Conservation (phyloP, 2,888 invertebrate genomes). For the Octonoba sinensis region DNA sequence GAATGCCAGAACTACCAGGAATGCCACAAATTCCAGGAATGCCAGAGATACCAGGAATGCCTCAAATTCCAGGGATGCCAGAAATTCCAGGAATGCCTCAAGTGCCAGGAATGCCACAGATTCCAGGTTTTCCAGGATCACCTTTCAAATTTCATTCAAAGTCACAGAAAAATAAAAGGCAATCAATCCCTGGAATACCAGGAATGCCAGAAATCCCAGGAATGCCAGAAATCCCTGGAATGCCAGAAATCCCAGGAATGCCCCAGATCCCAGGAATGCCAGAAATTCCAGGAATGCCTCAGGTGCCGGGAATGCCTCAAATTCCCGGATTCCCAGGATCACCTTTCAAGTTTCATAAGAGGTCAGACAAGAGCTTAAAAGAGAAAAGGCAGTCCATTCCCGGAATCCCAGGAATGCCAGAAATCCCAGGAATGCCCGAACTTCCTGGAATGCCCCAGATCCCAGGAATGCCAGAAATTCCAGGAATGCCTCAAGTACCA, state of each 20-base stretch:
- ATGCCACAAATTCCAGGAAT: constrained; percentile 32
- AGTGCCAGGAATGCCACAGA: constrained; percentile 43
- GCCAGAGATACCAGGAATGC: constrained; percentile 20
- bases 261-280: constrained; percentile 25
- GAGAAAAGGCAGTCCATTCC: constrained; percentile 11
- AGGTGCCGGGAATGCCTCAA: too few relatives aligned
- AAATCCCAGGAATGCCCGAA: constrained; percentile 29
- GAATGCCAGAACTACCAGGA: constrained; percentile 23
- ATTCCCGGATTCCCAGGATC: constrained; percentile 8
- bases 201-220: constrained; percentile 40
- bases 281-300: constrained; percentile 22
- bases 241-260: constrained; percentile 32
- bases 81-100: constrained; percentile 31
- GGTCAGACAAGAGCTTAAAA: too few relatives aligned
- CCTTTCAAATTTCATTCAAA: constrained; percentile 8
- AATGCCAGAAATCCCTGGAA: constrained; percentile 34
- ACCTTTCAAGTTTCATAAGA: too few relatives aligned
- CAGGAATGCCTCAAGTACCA: constrained; percentile 16
- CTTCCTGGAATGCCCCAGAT: constrained; percentile 22
- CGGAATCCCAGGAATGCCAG: constrained; percentile 19
- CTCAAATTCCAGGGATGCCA: constrained; percentile 25
- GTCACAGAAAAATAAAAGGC: constrained; percentile 1
- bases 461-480: constrained; percentile 24
- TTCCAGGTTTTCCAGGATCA: constrained; percentile 35
- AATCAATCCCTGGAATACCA: constrained; percentile 5